Evolutionary conservation across 1,140 invertebrate species (phyloP).

Genomic region (Lepidurus couesii): DNA sequence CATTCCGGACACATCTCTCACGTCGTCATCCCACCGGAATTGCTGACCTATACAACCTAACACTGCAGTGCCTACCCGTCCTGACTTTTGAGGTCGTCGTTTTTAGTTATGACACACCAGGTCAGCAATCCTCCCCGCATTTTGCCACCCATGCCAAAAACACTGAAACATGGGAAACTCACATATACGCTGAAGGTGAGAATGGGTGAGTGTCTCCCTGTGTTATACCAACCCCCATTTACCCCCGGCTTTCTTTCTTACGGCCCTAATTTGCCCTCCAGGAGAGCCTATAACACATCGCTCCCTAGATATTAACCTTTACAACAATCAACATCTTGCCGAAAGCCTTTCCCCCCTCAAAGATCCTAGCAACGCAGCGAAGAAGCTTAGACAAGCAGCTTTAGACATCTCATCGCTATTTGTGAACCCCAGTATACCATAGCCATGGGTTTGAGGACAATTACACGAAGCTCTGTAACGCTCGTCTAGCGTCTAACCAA

Average conservation of each 20-base stretch:
- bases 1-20: slow-evolving; percentile 18
- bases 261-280: neutral
- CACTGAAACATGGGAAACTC: neutral
- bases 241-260: neutral
- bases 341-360: neutral
- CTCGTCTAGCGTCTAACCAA: too few relatives aligned
- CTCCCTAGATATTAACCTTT: neutral
- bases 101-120: slow-evolving; percentile 13
- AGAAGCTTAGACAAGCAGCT: neutral
- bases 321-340: neutral
- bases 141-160: neutral
- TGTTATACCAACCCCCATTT: neutral
- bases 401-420: neutral
- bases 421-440: neutral
- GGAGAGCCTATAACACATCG: neutral
- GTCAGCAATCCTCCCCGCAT: slow-evolving; percentile 11
- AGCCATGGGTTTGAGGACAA: too few relatives aligned
- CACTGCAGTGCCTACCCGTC: neutral
- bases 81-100: slow-evolving; percentile 3
- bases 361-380: too few relatives aligned
- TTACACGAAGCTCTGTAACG: too few relatives aligned
- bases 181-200: neutral
- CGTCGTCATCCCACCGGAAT: slow-evolving; percentile 17
- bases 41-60: slow-evolving; percentile 8
- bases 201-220: neutral